Percentiles rank a stretch among this genome's conserved stretches.
Evolutionary conservation across 2,797 vertebrate species (phyloP).

Genomic region (Enteromius trimaculatus): DNA sequence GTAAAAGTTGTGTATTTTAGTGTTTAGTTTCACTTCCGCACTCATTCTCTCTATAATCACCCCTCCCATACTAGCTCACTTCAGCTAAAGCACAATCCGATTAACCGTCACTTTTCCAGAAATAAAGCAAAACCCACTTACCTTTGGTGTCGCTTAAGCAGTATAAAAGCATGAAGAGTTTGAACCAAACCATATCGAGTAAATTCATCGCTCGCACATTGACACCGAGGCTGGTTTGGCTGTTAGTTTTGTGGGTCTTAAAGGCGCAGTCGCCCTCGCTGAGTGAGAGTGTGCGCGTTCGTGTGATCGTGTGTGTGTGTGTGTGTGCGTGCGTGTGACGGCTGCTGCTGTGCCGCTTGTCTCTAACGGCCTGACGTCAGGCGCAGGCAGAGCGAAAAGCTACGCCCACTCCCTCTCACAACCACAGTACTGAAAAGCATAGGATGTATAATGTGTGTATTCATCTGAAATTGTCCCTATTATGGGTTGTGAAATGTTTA

Average conservation of each 20-base stretch:
- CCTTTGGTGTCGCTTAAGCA: constrained; percentile 70
- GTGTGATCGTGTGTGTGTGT: background rate
- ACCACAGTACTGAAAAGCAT: background rate
- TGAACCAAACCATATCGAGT: constrained; percentile 71
- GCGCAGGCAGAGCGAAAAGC: constrained; percentile 41
- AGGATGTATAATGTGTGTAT: background rate
- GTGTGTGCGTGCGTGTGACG: constrained; percentile 7
- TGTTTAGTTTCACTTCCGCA: constrained; percentile 53
- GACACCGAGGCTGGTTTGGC: constrained; percentile 50
- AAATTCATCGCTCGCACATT: constrained; percentile 61
- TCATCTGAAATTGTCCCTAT: background rate
- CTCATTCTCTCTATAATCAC: constrained; percentile 10
- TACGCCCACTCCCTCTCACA: constrained; percentile 24
- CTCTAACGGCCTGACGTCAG: constrained; percentile 62
- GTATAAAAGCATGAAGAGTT: constrained; percentile 69
- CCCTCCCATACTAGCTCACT: constrained; percentile 48
- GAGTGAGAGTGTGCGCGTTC: background rate
- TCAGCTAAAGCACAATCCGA: constrained; percentile 44
- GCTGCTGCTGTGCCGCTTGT: constrained; percentile 45
- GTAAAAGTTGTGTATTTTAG: constrained; percentile 24
- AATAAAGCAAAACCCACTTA: constrained; percentile 65
- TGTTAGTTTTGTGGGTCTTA: constrained; percentile 67
- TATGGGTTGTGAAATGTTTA: too few species aligned
- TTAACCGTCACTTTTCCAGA: constrained; percentile 59
- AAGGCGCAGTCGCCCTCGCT: constrained; percentile 66